A percentile compares a stretch with the other conserved stretches of the same genome.
Conservation (phyloP, 2,888 invertebrate species). For the Cephus pygmeus region DNA sequence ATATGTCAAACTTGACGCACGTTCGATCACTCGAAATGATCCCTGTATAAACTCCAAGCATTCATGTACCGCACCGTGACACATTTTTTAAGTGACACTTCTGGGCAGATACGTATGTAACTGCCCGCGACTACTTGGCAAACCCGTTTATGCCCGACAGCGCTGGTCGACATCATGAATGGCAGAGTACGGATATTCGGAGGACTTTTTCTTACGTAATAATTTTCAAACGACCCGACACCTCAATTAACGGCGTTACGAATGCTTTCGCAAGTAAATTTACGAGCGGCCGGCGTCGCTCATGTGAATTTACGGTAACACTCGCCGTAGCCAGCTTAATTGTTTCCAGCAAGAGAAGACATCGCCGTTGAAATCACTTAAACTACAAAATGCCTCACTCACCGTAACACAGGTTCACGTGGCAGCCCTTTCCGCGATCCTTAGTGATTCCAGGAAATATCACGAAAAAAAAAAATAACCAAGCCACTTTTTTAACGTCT, state of each 20-base stretch:
- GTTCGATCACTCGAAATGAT: not conserved
- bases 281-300: slow-evolving; percentile 32
- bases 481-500: not conserved
- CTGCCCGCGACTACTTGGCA: not conserved
- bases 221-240: slow-evolving; percentile 25
- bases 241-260: slow-evolving; percentile 49
- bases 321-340: not conserved
- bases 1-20: not conserved
- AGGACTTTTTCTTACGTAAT: slow-evolving; percentile 38
- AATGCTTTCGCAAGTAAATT: slow-evolving; percentile 46
- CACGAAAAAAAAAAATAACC: not conserved
- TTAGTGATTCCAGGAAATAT: not conserved
- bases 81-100: not conserved
- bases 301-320: slow-evolving; percentile 13
- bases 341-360: not conserved
- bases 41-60: not conserved
- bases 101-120: not conserved
- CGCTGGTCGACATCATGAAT: slow-evolving; percentile 33
- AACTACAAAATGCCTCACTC: not conserved
- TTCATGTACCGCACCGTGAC: not conserved
- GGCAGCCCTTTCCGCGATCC: not conserved
- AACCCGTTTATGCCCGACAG: not conserved
- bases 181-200: slow-evolving; percentile 38
- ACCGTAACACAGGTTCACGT: not conserved
- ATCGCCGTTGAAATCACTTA: not conserved